Conservation (phyloP, 2,113 vertebrate genomes). For the Solea solea region DNA sequence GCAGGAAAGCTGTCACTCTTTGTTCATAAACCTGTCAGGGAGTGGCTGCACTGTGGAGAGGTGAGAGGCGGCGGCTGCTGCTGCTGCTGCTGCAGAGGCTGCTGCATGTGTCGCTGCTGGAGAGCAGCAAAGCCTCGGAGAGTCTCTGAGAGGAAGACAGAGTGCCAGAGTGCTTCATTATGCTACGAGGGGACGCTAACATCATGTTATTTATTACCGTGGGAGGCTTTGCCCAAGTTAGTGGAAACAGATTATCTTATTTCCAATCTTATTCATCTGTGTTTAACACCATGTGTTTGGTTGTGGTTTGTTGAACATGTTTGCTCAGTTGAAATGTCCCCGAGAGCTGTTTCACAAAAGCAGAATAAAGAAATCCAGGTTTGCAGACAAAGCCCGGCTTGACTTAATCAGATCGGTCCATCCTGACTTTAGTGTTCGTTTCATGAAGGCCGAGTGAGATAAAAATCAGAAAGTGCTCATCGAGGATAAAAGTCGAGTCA, state of each 20-base stretch:
- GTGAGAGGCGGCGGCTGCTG: constrained; percentile 31
- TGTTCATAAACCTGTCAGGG: constrained; percentile 60
- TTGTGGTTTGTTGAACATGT: constrained; percentile 17
- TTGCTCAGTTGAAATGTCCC: too few species aligned
- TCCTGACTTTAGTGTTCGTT: too few species aligned
- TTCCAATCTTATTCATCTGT: constrained; percentile 36
- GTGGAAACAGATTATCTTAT: background rate
- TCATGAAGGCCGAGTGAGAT: too few species aligned
- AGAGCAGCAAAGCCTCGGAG: constrained; percentile 2
- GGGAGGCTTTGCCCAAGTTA: background rate
- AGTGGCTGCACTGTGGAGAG: constrained; percentile 24
- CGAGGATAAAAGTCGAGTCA: too few species aligned
- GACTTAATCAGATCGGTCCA: too few species aligned
- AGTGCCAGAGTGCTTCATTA: constrained; percentile 2
- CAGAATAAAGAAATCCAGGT: too few species aligned
- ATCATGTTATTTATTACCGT: constrained; percentile 24
- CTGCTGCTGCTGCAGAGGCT: background rate
- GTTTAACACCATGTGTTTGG: constrained; percentile 52
- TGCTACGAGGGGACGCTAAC: constrained; percentile 17
- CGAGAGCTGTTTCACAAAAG: too few species aligned
- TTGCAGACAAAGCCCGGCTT: too few species aligned
- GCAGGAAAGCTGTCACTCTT: constrained; percentile 16
- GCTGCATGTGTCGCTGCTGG: constrained; percentile 36
- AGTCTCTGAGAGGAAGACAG: constrained; percentile 22
- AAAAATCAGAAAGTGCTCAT: too few species aligned